These are phyloP conservation scores for Tenualosa ilisha DNA, from an alignment of 2,797 vertebrate genomes.

Conservation along the genomic window DNA sequence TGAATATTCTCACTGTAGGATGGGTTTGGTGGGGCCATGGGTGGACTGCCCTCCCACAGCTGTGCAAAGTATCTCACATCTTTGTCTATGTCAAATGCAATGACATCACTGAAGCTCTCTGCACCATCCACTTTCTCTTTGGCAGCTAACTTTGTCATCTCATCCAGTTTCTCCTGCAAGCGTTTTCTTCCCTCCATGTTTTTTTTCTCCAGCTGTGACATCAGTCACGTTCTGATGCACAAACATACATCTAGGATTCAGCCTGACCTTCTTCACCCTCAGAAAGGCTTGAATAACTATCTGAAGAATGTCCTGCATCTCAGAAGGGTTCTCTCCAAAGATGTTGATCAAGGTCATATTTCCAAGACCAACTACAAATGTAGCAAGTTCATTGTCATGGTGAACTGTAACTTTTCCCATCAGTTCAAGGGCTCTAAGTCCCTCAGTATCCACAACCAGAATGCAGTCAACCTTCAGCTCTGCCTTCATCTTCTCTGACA, in stretches of 20 bases:
- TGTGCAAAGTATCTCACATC: neutral
- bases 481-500: constrained; percentile 51
- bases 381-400: constrained; percentile 39
- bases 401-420: constrained; percentile 60
- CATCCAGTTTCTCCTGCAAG: neutral
- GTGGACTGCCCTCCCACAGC: constrained; percentile 23
- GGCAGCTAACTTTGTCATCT: neutral
- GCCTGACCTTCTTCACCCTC: constrained; percentile 70
- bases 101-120: neutral
- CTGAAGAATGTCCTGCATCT: no score
- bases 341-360: no score
- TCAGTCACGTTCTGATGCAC: constrained; percentile 51
- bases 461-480: constrained; percentile 61
- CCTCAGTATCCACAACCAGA: constrained; percentile 72
- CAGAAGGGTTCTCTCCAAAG: no score
- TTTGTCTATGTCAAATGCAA: neutral
- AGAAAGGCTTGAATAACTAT: constrained; percentile 53
- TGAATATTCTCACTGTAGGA: constrained; percentile 59
- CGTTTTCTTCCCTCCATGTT: neutral
- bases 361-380: no score
- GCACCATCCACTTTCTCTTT: neutral
- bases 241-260: constrained; percentile 58
- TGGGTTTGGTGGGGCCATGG: constrained; percentile 35
- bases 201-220: constrained; percentile 9
- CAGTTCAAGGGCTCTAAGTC: constrained; percentile 62